Conservation (phyloP, 2,113 vertebrate species). For the Carollia perspicillata region DNA sequence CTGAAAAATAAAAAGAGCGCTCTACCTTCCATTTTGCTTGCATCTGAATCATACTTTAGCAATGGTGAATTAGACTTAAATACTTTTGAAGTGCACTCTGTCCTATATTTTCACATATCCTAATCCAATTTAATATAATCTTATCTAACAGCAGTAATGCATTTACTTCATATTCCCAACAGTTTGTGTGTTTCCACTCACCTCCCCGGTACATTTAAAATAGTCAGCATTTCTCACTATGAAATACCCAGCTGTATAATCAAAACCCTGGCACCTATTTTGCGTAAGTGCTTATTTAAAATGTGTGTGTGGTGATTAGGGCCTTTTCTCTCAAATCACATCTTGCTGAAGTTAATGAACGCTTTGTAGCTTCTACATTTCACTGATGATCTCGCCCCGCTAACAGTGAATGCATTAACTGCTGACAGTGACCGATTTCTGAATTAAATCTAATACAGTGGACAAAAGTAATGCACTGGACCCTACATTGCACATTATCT, state of each 20-base stretch:
- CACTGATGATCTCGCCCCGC: not conserved
- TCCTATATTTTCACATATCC: not conserved
- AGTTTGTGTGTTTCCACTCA: not conserved
- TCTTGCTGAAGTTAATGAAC: conserved; percentile 77
- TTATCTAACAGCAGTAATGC: not conserved
- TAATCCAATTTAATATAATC: conserved; percentile 36
- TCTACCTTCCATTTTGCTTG: conserved; percentile 13
- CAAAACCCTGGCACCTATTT: conserved; percentile 72
- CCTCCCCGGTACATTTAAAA: conserved; percentile 1
- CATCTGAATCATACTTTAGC: not conserved
- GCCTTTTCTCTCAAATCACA: conserved; percentile 73
- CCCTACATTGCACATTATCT: not conserved
- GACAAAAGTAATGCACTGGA: not conserved
- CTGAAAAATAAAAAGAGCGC: not conserved
- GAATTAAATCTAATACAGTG: not conserved
- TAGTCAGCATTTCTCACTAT: conserved; percentile 52
- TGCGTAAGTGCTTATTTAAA: conserved; percentile 77
- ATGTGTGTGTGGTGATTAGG: conserved; percentile 58
- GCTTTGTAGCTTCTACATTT: conserved; percentile 73
- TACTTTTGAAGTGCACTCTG: conserved; percentile 8
- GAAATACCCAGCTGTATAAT: conserved; percentile 76
- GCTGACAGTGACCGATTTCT: conserved; percentile 54
- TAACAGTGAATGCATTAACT: conserved; percentile 60
- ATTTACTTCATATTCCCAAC: conserved; percentile 31
- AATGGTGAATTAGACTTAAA: conserved; percentile 43